Base-by-base conservation (phyloP, 2,888 invertebrate genomes). In the Archaeoteleia sp. region DNA sequence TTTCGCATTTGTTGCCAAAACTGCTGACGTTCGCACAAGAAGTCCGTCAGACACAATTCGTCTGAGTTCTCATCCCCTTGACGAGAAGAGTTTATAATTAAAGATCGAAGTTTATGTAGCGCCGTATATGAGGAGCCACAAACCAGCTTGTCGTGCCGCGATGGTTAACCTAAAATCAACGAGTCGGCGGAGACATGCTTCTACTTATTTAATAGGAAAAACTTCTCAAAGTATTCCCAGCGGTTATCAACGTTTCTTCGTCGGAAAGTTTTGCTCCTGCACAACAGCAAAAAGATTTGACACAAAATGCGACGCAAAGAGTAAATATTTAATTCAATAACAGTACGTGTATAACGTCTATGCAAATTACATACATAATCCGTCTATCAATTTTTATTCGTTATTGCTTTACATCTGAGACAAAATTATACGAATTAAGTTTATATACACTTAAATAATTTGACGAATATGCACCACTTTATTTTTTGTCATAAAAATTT, bases 71-170 rank as follows among this genome's bases (percentile, higher is more conserved):
- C 68, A 17, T 58, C 43, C 63, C 53, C 45, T 48, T 46, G 35
- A 53, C 74, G 78, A 79, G 78, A 62, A 73, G 79, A 80, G 78
- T 79, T 82, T 82, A 77, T 82, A 83, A 84, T 84, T 84, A 82
- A 83, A 82, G 78, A 80, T 79, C 78, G 71, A 75, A 79, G 81
- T 75, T 81, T 77, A 74, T 75, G 75, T 77, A 74, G 60, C 72
- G 68, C 53, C 46, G 62, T 62, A 39, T 62, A 69, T 69, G 58
- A 69, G 63, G 34, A 49, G 20, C 67, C 60, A 51, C 69, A 69
- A 65, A 69, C 65, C 69, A 61, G 65, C 65, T 61, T 60, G 63
- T 69, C 63, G 63, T 61, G 45, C 48, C 40, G 46, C 68, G 60
- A 55, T 34, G 63, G 46, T 69, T 60, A 55, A 69, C 68, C 55